phyloP scores from a whole-genome alignment of 2,797 vertebrate genomes.

The Phoeniculus purpureus region DNA sequence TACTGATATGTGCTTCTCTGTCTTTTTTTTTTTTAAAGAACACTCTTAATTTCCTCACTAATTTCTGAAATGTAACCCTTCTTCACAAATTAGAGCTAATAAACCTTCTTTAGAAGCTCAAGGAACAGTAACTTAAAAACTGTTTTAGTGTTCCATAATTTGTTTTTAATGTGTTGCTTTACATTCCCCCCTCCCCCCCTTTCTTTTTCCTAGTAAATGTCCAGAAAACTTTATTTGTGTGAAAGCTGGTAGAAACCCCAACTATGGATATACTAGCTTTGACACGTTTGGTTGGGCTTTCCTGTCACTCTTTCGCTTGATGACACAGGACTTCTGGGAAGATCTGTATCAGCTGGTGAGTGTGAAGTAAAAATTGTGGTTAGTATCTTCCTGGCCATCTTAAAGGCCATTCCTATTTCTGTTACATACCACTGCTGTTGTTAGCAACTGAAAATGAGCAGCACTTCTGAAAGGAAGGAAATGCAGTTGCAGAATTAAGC shows the following conservation, averaged over 20 bases:
- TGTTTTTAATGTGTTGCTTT: neutral
- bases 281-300: conserved; percentile 97
- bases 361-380: neutral
- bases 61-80: neutral
- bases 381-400: neutral
- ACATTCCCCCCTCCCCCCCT: neutral
- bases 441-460: neutral
- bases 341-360: conserved; percentile 93
- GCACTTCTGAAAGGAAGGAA: neutral
- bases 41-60: neutral
- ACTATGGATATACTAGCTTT: conserved; percentile 95
- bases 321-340: conserved; percentile 98
- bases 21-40: neutral
- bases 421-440: neutral
- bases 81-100: neutral
- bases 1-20: neutral
- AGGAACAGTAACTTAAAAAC: neutral
- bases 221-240: conserved; percentile 84
- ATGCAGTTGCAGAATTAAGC: neutral
- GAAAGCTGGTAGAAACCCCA: conserved; percentile 85
- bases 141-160: neutral
- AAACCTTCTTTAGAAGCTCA: neutral
- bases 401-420: neutral
- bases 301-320: conserved; percentile 93
- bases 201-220: conserved; percentile 80